Conservation (phyloP, 30 jellyfish, hydroid and myxozoan genomes). For the Nemopilema nomurai region DNA sequence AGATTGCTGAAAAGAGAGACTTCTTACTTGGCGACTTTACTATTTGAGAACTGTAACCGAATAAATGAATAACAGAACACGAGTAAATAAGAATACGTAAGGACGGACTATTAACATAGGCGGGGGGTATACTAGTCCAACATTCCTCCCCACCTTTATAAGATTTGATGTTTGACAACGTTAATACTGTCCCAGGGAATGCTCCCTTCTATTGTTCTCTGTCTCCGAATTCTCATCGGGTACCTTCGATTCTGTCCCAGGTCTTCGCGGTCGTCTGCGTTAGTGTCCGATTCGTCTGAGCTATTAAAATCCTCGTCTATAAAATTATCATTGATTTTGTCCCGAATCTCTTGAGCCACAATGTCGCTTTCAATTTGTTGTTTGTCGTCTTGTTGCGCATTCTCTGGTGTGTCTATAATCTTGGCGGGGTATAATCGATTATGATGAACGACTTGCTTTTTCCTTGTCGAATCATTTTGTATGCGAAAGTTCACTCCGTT, state of each 20-base stretch:
- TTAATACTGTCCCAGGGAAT: slow-evolving; percentile 25
- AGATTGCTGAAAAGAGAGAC: slow-evolving; percentile 50
- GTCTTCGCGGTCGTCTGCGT: slow-evolving; percentile 14
- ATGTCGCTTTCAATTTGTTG: slow-evolving; percentile 33
- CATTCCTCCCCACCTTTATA: slow-evolving; percentile 21
- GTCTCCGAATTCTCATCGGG: slow-evolving; percentile 33
- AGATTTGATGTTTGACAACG: slow-evolving; percentile 9
- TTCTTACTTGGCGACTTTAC: slow-evolving; percentile 41
- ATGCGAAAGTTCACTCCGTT: too few relatives aligned
- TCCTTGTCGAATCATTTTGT: slow-evolving; percentile 9
- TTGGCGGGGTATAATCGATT: slow-evolving; percentile 19
- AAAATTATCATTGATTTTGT: slow-evolving; percentile 10
- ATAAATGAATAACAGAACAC: slow-evolving; percentile 34
- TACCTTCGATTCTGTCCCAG: slow-evolving; percentile 28
- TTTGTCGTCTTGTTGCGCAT: slow-evolving; percentile 29
- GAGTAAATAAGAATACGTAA: slow-evolving; percentile 36
- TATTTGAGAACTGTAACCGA: slow-evolving; percentile 57
- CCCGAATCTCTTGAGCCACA: slow-evolving; percentile 13
- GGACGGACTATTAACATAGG: slow-evolving; percentile 61
- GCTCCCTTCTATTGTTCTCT: slow-evolving; percentile 10
- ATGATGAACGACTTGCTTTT: slow-evolving; percentile 18
- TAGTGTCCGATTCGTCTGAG: slow-evolving; percentile 29
- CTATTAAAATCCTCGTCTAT: slow-evolving; percentile 24
- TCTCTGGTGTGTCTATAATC: slow-evolving; percentile 27
- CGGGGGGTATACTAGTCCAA: slow-evolving; percentile 34